phyloP scores from a whole-genome alignment of 2,113 vertebrate species.

The Hucho hucho region DNA sequence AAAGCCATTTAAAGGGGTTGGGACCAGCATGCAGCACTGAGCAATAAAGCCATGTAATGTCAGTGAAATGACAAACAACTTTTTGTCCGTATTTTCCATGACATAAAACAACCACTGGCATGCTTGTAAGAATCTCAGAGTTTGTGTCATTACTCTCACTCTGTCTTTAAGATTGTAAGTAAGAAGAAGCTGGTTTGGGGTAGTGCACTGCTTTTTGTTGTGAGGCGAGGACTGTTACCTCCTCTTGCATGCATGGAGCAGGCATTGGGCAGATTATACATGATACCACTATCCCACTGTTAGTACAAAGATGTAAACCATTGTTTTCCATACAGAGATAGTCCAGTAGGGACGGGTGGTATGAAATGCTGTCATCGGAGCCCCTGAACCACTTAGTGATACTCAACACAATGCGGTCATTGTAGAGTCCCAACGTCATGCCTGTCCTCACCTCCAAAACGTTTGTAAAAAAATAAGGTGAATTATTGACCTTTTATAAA shows the following conservation, averaged over 20 bases:
- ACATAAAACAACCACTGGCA: background rate
- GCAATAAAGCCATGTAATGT: background rate
- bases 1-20: background rate
- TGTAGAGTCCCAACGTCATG: background rate
- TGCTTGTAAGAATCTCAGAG: background rate
- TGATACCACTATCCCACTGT: background rate
- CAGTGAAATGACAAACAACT: background rate
- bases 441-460: background rate
- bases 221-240: background rate
- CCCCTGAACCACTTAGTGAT: background rate
- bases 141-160: background rate
- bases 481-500: constrained; percentile 13
- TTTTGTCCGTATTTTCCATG: background rate
- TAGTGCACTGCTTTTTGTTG: background rate
- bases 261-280: constrained; percentile 3
- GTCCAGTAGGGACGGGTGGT: background rate
- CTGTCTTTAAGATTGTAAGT: background rate
- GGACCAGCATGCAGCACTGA: background rate
- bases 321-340: background rate
- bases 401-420: background rate
- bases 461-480: background rate
- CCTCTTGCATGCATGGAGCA: constrained; percentile 5
- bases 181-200: background rate
- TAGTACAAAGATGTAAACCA: background rate
- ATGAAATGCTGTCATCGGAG: background rate